A percentile compares a stretch with the other conserved stretches of the same genome.
Conservation (phyloP, 2,888 invertebrate species). For the Agrotis segetum region DNA sequence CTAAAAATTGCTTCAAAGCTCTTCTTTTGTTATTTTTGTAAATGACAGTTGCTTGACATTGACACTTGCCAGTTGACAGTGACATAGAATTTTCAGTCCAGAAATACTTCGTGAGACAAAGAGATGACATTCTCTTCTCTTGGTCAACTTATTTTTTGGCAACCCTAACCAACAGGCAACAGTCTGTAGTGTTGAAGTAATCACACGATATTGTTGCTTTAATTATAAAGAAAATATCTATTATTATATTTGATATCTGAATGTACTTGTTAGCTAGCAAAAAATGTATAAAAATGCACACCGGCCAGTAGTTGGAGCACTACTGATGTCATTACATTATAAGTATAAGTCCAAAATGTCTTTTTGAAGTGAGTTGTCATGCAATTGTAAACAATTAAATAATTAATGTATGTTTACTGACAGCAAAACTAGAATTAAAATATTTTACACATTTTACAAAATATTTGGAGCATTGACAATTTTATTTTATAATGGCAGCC, state of each 20-base stretch:
- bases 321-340: slow-evolving; percentile 26
- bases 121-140: background rate
- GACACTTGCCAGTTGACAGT: too few species aligned
- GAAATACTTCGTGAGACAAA: slow-evolving; percentile 11
- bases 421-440: background rate
- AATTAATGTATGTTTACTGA: slow-evolving; percentile 3
- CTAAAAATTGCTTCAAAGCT: slow-evolving; percentile 17
- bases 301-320: slow-evolving; percentile 33
- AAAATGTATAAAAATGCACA: background rate
- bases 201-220: too few species aligned
- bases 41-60: background rate
- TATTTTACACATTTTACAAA: slow-evolving; percentile 13
- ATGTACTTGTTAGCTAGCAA: background rate
- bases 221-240: background rate
- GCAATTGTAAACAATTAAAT: slow-evolving; percentile 31
- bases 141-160: background rate
- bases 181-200: too few species aligned
- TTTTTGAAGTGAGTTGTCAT: slow-evolving; percentile 45
- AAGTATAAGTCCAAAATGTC: slow-evolving; percentile 1
- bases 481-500: slow-evolving; percentile 73
- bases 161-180: background rate
- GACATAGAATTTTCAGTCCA: slow-evolving; percentile 29
- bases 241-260: background rate
- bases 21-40: slow-evolving; percentile 21
- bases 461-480: slow-evolving; percentile 35